phyloP scores from a whole-genome alignment of 2,113 vertebrate genomes.

The Limanda limanda region DNA sequence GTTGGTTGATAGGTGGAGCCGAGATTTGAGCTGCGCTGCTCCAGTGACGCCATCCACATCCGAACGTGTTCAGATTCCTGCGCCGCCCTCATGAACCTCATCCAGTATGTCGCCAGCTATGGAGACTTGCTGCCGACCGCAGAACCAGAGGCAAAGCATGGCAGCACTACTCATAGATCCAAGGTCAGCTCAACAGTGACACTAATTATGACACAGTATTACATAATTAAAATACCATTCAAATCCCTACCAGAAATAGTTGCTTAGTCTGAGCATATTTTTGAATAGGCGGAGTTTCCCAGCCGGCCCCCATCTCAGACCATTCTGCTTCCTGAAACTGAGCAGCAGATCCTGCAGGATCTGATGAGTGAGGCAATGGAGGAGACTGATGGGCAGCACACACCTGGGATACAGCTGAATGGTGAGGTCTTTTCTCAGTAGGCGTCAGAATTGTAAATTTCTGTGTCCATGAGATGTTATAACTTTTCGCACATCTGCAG shows the following conservation, averaged over 20 bases:
- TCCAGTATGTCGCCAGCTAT: conserved; percentile 96
- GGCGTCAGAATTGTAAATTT: background rate
- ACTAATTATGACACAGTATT: background rate
- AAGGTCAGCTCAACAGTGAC: conserved; percentile 81
- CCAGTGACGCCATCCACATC: conserved; percentile 96
- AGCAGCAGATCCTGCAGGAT: conserved; percentile 94
- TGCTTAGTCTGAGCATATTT: conserved; percentile 27
- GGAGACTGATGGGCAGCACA: conserved; percentile 87
- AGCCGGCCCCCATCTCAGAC: conserved; percentile 81
- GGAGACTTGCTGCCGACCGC: conserved; percentile 89
- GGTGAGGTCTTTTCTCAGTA: conserved; percentile 74
- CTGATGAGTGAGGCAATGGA: conserved; percentile 99
- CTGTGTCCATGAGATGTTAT: background rate
- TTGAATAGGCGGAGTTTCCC: conserved; percentile 82
- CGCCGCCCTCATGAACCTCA: conserved; percentile 97
- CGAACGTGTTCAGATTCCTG: conserved; percentile 96
- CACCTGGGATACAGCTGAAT: conserved; percentile 77
- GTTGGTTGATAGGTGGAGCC: conserved; percentile 84
- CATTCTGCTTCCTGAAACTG: conserved; percentile 89
- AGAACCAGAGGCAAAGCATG: conserved; percentile 82
- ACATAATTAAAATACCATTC: too few species aligned
- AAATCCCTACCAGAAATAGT: background rate
- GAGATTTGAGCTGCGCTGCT: conserved; percentile 94
- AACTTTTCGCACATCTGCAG: conserved; percentile 69
- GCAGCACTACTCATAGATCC: conserved; percentile 79